These are phyloP conservation scores for Podarcis cretensis DNA, from an alignment of 2,113 vertebrate genomes.

Conservation along the genomic window DNA sequence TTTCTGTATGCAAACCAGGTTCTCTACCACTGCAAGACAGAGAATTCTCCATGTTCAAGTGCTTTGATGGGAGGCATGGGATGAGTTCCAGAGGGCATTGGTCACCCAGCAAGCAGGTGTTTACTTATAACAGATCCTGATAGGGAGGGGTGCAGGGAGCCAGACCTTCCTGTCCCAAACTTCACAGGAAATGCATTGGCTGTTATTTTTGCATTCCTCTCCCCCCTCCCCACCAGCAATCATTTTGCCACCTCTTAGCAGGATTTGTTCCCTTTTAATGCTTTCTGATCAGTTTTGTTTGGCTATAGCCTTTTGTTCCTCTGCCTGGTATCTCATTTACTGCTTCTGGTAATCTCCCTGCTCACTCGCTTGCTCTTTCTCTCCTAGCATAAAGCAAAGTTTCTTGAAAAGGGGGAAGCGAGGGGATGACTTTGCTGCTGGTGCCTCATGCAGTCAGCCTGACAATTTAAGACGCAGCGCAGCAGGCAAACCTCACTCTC, in stretches of 20 bases:
- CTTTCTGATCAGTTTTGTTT: slow-evolving; percentile 32
- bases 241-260: not conserved
- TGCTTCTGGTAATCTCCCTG: slow-evolving; percentile 32
- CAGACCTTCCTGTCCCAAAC: slow-evolving; percentile 9
- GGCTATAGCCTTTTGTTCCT: slow-evolving; percentile 37
- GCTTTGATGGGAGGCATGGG: slow-evolving; percentile 36
- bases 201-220: slow-evolving; percentile 6
- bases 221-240: slow-evolving; percentile 33
- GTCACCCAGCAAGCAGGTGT: not conserved
- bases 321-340: slow-evolving; percentile 15
- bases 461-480: not conserved
- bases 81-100: not conserved
- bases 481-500: not conserved
- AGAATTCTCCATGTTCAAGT: not conserved
- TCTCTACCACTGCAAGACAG: not conserved
- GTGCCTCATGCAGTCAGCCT: not conserved
- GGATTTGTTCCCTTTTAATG: slow-evolving; percentile 42
- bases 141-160: not conserved
- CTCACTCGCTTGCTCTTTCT: not conserved
- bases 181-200: not conserved
- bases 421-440: not conserved
- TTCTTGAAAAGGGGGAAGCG: not conserved
- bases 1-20: too few species aligned
- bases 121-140: not conserved
- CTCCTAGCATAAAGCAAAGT: slow-evolving; percentile 5